Evolutionary conservation across 1,140 invertebrate species (phyloP).

Genomic region (Drosophila ohnishii): DNA sequence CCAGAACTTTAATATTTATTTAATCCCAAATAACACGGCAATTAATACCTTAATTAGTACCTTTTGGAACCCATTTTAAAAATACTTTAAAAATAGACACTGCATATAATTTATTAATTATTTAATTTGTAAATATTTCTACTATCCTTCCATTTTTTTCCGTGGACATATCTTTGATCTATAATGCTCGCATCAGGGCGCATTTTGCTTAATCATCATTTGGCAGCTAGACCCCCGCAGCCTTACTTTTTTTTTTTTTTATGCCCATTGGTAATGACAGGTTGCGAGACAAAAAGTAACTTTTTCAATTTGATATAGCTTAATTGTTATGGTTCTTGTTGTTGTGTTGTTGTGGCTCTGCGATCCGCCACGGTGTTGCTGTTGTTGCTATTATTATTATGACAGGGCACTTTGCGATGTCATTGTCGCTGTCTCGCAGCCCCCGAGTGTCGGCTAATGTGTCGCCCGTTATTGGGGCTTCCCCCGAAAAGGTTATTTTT

Average conservation of each 20-base stretch:
- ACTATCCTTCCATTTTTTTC: neutral
- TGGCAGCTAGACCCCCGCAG: conserved; percentile 1
- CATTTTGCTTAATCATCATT: conserved; percentile 64
- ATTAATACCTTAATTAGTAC: too few relatives aligned
- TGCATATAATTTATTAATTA: neutral
- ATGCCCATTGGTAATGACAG: conserved; percentile 33
- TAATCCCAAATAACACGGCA: too few relatives aligned
- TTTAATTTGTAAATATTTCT: neutral
- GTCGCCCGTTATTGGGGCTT: conserved; percentile 49
- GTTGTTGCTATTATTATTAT: conserved; percentile 59
- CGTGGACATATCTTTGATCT: conserved; percentile 49
- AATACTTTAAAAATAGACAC: neutral
- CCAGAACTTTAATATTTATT: too few relatives aligned
- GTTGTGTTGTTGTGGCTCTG: conserved; percentile 24
- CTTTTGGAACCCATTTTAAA: too few relatives aligned
- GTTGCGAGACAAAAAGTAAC: conserved; percentile 58
- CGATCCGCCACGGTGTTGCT: conserved; percentile 9
- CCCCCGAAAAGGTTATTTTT: conserved; percentile 67
- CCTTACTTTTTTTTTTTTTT: neutral
- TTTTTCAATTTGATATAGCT: conserved; percentile 78
- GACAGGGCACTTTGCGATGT: conserved; percentile 72
- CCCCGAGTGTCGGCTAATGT: conserved; percentile 61
- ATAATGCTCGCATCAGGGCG: conserved; percentile 39
- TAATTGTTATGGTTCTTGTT: conserved; percentile 72
- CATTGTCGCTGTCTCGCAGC: conserved; percentile 70